Conservation (phyloP, 2,113 vertebrate genomes). For the Festucalex cinctus region DNA sequence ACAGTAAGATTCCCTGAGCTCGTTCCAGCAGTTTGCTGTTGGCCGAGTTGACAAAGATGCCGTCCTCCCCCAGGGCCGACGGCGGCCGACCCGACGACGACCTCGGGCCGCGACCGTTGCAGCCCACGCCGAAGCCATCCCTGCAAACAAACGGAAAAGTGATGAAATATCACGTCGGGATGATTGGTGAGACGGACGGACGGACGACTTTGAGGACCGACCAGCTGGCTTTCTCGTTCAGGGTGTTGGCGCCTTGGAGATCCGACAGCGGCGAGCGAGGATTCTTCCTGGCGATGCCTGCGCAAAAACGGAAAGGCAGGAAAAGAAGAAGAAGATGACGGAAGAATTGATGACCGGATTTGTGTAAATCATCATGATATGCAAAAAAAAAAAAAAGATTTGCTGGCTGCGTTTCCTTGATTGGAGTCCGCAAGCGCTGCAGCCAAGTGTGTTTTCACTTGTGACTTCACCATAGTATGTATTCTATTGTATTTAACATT, state of each 20-base stretch:
- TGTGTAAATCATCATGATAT: too few relatives aligned
- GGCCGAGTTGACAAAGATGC: conserved; percentile 84
- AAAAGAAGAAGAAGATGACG: not conserved
- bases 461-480: too few relatives aligned
- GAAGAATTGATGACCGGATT: too few relatives aligned
- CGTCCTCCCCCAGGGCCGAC: conserved; percentile 83
- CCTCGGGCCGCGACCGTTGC: conserved; percentile 79
- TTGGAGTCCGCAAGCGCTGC: too few relatives aligned
- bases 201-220: conserved; percentile 59
- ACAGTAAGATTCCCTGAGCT: conserved; percentile 95
- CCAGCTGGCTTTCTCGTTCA: conserved; percentile 83
- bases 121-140: conserved; percentile 65
- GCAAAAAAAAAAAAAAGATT: too few relatives aligned
- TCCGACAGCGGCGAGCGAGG: conserved; percentile 86
- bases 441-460: too few relatives aligned
- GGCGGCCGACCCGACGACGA: conserved; percentile 73
- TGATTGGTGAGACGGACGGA: not conserved
- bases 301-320: not conserved
- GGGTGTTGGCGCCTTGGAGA: conserved; percentile 86
- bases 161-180: too few relatives aligned
- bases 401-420: too few relatives aligned
- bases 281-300: conserved; percentile 86
- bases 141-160: conserved; percentile 37
- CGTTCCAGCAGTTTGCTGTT: conserved; percentile 95
- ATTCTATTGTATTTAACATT: too few relatives aligned